phyloP scores from a whole-genome alignment of 2,797 vertebrate genomes.

The Discoglossus pictus region DNA sequence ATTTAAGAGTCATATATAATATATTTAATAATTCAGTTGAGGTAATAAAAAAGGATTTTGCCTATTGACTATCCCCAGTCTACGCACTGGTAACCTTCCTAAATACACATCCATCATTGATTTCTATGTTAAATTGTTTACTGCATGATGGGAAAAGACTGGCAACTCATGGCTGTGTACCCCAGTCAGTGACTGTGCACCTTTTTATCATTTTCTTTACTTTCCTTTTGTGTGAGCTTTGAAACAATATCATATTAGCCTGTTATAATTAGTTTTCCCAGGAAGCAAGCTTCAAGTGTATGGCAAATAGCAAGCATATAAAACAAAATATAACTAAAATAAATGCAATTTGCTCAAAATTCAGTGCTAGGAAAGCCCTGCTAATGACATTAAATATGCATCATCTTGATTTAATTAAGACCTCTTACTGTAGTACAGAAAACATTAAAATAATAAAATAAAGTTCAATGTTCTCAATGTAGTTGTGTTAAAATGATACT shows the following conservation, averaged over 20 bases:
- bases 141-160: neutral
- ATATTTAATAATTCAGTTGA: too few relatives aligned
- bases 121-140: neutral
- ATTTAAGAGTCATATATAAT: too few relatives aligned
- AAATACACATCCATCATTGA: too few relatives aligned
- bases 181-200: neutral
- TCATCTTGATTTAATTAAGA: too few relatives aligned
- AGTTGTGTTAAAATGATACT: too few relatives aligned
- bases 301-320: slow-evolving; percentile 12
- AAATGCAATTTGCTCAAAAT: slow-evolving; percentile 25
- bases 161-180: neutral
- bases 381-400: neutral
- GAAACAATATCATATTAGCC: neutral
- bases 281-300: slow-evolving; percentile 8
- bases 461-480: too few relatives aligned
- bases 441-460: too few relatives aligned
- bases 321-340: slow-evolving; percentile 26
- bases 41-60: too few relatives aligned
- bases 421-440: too few relatives aligned
- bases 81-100: too few relatives aligned
- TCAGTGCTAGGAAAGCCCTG: slow-evolving; percentile 1
- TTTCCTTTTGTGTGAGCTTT: neutral
- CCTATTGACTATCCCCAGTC: too few relatives aligned
- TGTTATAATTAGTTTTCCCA: slow-evolving; percentile 25
- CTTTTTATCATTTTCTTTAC: neutral